Conservation (phyloP, 2,797 vertebrate genomes). For the Acestrorhynchus altus region DNA sequence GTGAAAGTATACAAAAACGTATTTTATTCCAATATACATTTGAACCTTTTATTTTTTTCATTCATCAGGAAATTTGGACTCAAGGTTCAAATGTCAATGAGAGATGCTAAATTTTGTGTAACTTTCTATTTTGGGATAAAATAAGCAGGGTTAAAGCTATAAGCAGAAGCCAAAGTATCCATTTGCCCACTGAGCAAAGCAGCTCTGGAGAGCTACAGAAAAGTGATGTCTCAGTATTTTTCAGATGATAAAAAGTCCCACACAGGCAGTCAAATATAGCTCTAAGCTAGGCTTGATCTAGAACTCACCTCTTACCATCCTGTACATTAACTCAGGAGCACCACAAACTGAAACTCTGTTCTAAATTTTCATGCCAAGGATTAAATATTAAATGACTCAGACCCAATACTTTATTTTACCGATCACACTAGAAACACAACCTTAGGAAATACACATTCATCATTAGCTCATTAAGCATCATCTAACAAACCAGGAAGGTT, state of each 20-base stretch:
- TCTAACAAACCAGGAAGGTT: slow-evolving; percentile 53
- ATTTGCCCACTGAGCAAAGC: slow-evolving; percentile 29
- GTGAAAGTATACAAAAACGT: too few relatives aligned
- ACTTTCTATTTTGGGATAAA: slow-evolving; percentile 23
- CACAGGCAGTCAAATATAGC: slow-evolving; percentile 12
- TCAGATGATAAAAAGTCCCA: slow-evolving; percentile 9
- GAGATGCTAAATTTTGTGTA: background rate
- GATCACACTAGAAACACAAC: slow-evolving; percentile 38
- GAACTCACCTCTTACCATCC: slow-evolving; percentile 14
- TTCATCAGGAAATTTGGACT: too few relatives aligned
- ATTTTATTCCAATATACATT: too few relatives aligned
- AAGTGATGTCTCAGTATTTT: slow-evolving; percentile 2
- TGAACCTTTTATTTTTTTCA: too few relatives aligned
- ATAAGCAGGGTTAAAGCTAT: slow-evolving; percentile 1
- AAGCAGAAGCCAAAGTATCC: slow-evolving; percentile 22
- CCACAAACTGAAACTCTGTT: slow-evolving; percentile 23
- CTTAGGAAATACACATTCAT: slow-evolving; percentile 48
- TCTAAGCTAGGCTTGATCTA: slow-evolving; percentile 18
- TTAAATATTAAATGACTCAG: slow-evolving; percentile 49
- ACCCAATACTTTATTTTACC: slow-evolving; percentile 22
- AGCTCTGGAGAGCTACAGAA: background rate
- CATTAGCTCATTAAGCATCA: slow-evolving; percentile 49
- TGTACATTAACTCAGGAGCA: slow-evolving; percentile 11
- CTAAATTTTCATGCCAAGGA: background rate
- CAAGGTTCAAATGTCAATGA: too few relatives aligned